Conservation (phyloP, 2,888 invertebrate species). For the Oscheius sp. region DNA sequence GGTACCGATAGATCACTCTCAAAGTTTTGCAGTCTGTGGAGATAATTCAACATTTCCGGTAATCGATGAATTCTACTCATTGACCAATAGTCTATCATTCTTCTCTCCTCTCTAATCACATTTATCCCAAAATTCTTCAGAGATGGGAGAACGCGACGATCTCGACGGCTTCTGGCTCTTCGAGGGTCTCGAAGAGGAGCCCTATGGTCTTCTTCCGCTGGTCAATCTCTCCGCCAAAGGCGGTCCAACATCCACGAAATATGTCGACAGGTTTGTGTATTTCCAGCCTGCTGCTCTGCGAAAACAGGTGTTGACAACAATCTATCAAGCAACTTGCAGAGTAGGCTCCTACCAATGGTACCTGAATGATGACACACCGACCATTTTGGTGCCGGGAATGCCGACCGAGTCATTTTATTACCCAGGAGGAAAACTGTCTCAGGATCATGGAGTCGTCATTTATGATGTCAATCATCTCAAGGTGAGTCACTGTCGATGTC, state of each 20-base stretch:
- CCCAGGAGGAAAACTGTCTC: conserved; percentile 70
- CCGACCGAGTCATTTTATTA: conserved; percentile 69
- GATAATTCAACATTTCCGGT: too few species aligned
- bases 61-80: too few species aligned
- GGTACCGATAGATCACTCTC: too few species aligned
- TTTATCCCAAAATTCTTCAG: neutral
- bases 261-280: conserved; percentile 57
- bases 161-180: conserved; percentile 72
- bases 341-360: conserved; percentile 73
- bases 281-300: neutral
- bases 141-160: conserved; percentile 31
- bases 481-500: conserved; percentile 17
- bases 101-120: too few species aligned
- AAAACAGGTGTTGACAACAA: neutral
- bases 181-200: conserved; percentile 71
- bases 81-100: too few species aligned
- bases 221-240: conserved; percentile 70
- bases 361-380: conserved; percentile 69
- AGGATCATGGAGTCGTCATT: conserved; percentile 72
- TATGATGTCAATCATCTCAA: conserved; percentile 72
- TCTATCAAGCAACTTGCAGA: conserved; percentile 25
- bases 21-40: too few species aligned
- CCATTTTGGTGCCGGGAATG: conserved; percentile 70
- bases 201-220: conserved; percentile 72
- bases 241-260: conserved; percentile 71